Conservation (phyloP, 2,888 invertebrate species). For the Troides aeacus region DNA sequence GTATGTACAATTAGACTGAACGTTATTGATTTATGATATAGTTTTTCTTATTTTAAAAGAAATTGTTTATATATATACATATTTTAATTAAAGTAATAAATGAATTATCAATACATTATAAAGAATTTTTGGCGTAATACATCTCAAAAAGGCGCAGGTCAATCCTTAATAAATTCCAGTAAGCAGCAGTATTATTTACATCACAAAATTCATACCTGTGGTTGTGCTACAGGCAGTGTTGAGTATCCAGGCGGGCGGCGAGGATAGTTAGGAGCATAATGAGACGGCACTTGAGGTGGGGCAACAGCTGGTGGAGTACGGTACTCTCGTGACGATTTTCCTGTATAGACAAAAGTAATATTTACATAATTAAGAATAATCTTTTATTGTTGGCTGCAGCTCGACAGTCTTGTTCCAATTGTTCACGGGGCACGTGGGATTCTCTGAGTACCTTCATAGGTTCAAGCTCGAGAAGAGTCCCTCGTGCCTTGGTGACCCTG, state of each 20-base stretch:
- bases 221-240: constrained; percentile 86
- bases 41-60: no score
- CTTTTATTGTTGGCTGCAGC: background rate
- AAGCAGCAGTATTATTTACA: background rate
- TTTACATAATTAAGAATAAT: background rate
- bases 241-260: constrained; percentile 90
- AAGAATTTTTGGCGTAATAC: no score
- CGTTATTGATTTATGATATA: no score
- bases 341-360: constrained; percentile 45
- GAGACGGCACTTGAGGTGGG: constrained; percentile 97
- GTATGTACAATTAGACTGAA: background rate
- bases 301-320: constrained; percentile 98
- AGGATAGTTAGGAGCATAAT: constrained; percentile 97
- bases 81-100: no score
- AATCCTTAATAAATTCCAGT: background rate
- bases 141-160: no score
- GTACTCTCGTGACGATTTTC: constrained; percentile 91
- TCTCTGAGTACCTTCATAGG: no score
- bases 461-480: no score
- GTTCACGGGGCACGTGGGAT: no score
- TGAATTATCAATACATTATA: no score
- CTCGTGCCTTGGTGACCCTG: no score
- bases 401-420: no score
- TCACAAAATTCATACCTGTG: constrained; percentile 51
- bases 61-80: no score